Evolutionary conservation across 2,797 vertebrate species (phyloP), one percentile per base, ranked within the genome.

Genomic region (Myotis vivesi): DNA sequence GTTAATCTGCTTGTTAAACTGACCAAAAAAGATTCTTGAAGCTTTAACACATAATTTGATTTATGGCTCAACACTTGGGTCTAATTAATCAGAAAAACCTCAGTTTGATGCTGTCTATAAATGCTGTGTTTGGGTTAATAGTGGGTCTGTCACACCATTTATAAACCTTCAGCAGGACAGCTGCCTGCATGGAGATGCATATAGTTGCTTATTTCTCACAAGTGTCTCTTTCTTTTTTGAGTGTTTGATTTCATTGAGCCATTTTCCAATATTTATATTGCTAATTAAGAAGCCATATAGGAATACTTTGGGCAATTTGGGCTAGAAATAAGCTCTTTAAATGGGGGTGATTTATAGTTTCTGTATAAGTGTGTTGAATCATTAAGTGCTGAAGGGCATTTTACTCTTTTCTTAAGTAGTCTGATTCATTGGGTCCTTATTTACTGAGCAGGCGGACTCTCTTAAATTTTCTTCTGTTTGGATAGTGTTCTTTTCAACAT

Each of bases 381-480:
- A 57, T 22, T 41, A 89, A 76, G 87, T 91, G 89, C 73, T 91
- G 91, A 96, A 96, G 75, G 69, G 49, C 10, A 28, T 96, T 85
- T 51, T 94, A 59, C 38, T 76, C 41, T 85, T 94, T 93, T 72
- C 82, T 83, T 82, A 69, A 71, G 46, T 38, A 84, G 38, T 66
- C 86, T 92, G 82, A 96, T 92, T 96, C 75, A 89, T 66, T 94
- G 62, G 49, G 69, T 82, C 46, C 44, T 96, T 89, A 85, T 73
- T 96, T 94, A 95, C 23, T 5, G 16, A 66, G 69, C 57, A 79
- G 76, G 46, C 6, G 16, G 20, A 73, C 30, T 33, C 38, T 88
- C 87, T 95, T 88, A 91, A 95, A 80, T 91, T 93, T 89, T 94
- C 93, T 96, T 92, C 64, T 94, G 69, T 80, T 94, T 90, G 53